Evolutionary conservation across 92 coral and sea anemone genomes (phyloP).

Genomic region (Blastomussa wellsi): DNA sequence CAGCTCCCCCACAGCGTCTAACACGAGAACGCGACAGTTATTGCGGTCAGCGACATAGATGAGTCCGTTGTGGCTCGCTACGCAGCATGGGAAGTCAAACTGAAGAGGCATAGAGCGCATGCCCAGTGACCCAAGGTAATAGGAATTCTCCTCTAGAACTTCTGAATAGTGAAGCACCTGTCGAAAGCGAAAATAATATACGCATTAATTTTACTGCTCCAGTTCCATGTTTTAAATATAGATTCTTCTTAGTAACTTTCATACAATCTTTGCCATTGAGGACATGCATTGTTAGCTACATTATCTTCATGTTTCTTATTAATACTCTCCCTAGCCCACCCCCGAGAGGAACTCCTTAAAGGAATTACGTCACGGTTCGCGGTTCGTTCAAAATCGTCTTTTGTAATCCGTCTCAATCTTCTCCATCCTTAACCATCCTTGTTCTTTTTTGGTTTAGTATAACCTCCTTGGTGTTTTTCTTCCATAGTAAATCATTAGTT

Average conservation of each 20-base stretch:
- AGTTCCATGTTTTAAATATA: not conserved
- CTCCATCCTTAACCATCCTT: too few species aligned
- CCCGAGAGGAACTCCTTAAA: too few species aligned
- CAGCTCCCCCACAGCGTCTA: conserved; percentile 65
- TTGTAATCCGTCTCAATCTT: too few species aligned
- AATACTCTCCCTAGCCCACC: too few species aligned
- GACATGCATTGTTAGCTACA: too few species aligned
- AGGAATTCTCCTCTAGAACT: conserved; percentile 63
- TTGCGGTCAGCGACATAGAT: conserved; percentile 77
- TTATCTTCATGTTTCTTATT: too few species aligned
- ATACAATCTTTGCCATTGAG: too few species aligned
- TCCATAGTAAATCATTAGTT: too few species aligned
- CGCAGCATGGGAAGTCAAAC: conserved; percentile 77
- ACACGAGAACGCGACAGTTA: conserved; percentile 74
- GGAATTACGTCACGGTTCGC: too few species aligned
- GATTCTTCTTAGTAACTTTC: not conserved
- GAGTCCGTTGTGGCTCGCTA: conserved; percentile 64
- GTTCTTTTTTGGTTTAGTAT: too few species aligned
- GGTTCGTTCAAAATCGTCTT: too few species aligned
- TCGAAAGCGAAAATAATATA: not conserved
- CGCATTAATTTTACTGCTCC: not conserved
- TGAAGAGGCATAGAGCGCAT: conserved; percentile 69
- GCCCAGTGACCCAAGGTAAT: conserved; percentile 83
- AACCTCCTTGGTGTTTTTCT: too few species aligned
- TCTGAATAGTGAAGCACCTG: conserved; percentile 73